Percentiles rank a stretch among this genome's conserved stretches.
Conservation (phyloP, 2,113 vertebrate species). For the Urocynchramus pylzowi region DNA sequence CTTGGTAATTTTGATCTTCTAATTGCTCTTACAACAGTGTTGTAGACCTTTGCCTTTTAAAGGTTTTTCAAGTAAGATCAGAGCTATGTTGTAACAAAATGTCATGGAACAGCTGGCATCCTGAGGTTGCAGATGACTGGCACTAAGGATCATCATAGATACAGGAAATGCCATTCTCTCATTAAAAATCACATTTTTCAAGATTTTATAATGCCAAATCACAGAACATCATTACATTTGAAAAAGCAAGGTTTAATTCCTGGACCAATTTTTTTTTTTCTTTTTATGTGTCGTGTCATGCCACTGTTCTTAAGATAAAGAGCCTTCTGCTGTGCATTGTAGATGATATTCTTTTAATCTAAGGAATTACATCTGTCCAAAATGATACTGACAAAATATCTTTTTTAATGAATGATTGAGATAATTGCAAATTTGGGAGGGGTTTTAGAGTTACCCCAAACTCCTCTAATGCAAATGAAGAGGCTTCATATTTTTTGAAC, state of each 20-base stretch:
- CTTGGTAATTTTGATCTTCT: not conserved
- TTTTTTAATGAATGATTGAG: not conserved
- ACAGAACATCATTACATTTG: not conserved
- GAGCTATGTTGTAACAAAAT: conserved; percentile 37
- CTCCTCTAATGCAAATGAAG: not conserved
- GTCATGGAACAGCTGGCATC: conserved; percentile 49
- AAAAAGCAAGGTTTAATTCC: not conserved
- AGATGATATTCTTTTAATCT: not conserved
- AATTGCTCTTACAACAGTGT: not conserved
- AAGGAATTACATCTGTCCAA: not conserved
- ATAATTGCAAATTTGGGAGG: not conserved
- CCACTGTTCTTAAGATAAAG: not conserved
- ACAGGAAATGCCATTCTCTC: not conserved
- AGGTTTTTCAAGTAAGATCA: not conserved
- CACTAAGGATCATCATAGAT: not conserved
- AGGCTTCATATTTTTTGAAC: not conserved
- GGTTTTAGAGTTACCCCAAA: not conserved
- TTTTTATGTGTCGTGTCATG: not conserved
- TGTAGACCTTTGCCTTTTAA: not conserved
- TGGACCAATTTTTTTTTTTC: not conserved
- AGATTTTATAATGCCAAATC: conserved; percentile 20
- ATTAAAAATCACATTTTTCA: conserved; percentile 17
- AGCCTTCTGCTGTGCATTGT: not conserved
- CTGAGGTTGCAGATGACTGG: conserved; percentile 3
- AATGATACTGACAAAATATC: not conserved